Evolutionary conservation across 2,113 vertebrate species (phyloP).

Genomic region (Ammodytes marinus): DNA sequence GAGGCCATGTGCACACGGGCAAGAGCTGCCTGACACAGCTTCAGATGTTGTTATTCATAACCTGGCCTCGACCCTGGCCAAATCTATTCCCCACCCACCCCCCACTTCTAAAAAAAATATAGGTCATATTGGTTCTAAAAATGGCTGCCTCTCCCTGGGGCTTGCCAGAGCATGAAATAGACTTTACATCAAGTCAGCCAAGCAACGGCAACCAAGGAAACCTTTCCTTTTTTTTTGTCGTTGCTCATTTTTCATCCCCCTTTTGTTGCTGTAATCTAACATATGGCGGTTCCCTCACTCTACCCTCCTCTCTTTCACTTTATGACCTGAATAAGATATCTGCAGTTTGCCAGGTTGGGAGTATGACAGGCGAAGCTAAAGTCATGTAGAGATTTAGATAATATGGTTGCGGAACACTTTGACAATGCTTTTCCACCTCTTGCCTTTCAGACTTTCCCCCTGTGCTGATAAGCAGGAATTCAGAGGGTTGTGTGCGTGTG

Average conservation of each 20-base stretch:
- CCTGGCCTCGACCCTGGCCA: constrained; percentile 57
- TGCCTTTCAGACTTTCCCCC: constrained; percentile 62
- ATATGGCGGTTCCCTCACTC: constrained; percentile 48
- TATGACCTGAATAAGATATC: constrained; percentile 83
- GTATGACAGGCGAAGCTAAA: constrained; percentile 70
- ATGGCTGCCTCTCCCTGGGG: constrained; percentile 68
- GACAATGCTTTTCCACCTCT: constrained; percentile 67
- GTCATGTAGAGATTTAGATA: constrained; percentile 78
- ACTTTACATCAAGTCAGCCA: constrained; percentile 82
- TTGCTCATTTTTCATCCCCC: constrained; percentile 74
- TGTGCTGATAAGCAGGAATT: constrained; percentile 70
- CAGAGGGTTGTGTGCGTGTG: too few relatives aligned
- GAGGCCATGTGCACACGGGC: constrained; percentile 38
- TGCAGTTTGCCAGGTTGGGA: constrained; percentile 66
- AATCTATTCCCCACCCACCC: constrained; percentile 47
- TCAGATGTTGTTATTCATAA: constrained; percentile 65
- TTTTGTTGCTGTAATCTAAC: constrained; percentile 72
- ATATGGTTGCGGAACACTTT: constrained; percentile 54
- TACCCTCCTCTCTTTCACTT: constrained; percentile 36
- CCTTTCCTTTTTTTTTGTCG: constrained; percentile 33
- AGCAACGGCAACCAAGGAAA: constrained; percentile 68
- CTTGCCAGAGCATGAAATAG: constrained; percentile 83
- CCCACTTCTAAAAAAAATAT: constrained; percentile 66
- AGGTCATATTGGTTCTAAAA: constrained; percentile 80
- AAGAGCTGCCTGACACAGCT: constrained; percentile 31